Evolutionary conservation across 1,140 invertebrate genomes (phyloP), one percentile per base, ranked within the genome.

Genomic region (Lutraria rhynchaena): DNA sequence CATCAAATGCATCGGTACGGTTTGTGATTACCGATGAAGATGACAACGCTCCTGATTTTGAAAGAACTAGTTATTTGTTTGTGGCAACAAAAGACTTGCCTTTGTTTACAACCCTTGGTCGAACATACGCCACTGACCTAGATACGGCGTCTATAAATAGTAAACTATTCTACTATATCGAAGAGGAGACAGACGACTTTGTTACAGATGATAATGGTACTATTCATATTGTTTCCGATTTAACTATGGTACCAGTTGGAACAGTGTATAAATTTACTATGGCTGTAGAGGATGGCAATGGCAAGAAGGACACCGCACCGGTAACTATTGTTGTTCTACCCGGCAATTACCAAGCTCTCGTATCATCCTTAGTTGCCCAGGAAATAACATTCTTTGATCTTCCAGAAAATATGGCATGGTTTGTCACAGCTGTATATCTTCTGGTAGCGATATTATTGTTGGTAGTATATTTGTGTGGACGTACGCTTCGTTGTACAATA

Each of bases 371-470:
- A n/a, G n/a, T 31, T 35, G 33, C 75, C 3, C 27, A 53, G 27
- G 35, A 51, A 35, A n/a, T 65, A 33, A 55, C 61, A 31, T 78
- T 78, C 46, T 57, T 78, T n/a, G 51, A 67, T 19, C 4, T 78
- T 5, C 75, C 75, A 41, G 75, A 78, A 24, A 78, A 78, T 57
- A 69, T 69, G 4, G 75, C 37, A 19, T 78, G 75, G 75, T 55
- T 69, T 57, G n/a, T 78, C 0, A 65, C 75, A n/a, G 49, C 63
- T 31, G 19, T 58, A 31, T 69, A 78, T 57, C 46, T 78, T 22
- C 19, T 69, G n/a, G 19, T 58, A 13, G 27, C 35, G 15, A 4
- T 63, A 2, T 53, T 63, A 19, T 22, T 15, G n/a, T 22, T 65
- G 19, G 4, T 76, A 44, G 4, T 49, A 37, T 76, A 76, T 55